Base-by-base conservation (phyloP, 1,140 invertebrate genomes). In the Drosophila nikananu region DNA sequence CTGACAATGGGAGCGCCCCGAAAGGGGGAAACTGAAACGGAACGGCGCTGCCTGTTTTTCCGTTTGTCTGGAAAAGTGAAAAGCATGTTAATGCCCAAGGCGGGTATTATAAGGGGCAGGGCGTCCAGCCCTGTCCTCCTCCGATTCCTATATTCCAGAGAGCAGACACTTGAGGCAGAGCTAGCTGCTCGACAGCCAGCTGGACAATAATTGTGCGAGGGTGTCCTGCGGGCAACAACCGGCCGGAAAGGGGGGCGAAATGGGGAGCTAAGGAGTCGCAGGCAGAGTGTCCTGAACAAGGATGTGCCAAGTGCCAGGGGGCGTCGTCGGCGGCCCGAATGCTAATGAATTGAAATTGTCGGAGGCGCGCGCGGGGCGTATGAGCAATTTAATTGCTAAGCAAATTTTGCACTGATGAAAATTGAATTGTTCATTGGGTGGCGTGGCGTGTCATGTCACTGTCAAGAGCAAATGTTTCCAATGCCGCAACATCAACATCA, bases 291-390 rank as follows among this genome's bases (percentile, higher is more conserved):
- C 71, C 74, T 54, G 57, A 67, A 37, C 51, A 63, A 58, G 37
- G 54, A 55, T 30, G 15, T 25, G 15, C 15, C 54, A 55, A 55
- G 54, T 23, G 54, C 35, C 54, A 23, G 42, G 44, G 32, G 44
- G 30, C 48, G 44, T 21, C 27, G 42, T 58, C 68, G 60, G 25
- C 48, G 68, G 72, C 19, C 23, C 60, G 48, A 84, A 89, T 89
- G 86, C 84, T 89, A 90, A 90, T 89, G 86, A 89, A 89, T 89
- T 90, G 86, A 81, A 90, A 90, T 84, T 61, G 68, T 70, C 48
- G 27, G 54, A 48, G 78, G 42, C 37, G 55, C 54, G 48, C 58
- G 21, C 63, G 64, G 51, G 74, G 65, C 80, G 83, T 87, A 89
- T 90, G 71, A 48, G 78, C 52, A 81, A 90, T 90, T 84, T 84